Percentiles rank a stretch among this genome's conserved stretches.
These are phyloP conservation scores for Gymnoscelis rufifasciata DNA, from an alignment of 2,888 invertebrate genomes.

Conservation along the genomic window DNA sequence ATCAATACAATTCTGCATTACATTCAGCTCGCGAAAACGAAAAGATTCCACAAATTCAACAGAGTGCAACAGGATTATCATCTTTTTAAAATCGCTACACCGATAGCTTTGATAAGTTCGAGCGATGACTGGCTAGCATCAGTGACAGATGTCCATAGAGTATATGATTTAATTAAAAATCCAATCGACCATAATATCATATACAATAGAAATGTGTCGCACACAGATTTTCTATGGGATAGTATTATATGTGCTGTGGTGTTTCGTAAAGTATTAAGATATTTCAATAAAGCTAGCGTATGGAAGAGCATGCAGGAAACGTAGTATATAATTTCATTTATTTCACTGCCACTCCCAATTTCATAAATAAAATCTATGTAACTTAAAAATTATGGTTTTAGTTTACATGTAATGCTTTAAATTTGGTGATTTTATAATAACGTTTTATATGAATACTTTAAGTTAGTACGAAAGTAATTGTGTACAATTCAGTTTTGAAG, in stretches of 20 bases:
- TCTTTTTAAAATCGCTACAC: conserved; percentile 41
- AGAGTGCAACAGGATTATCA: conserved; percentile 36
- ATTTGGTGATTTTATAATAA: too few species aligned
- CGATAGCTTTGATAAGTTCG: conserved; percentile 53
- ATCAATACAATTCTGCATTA: conserved; percentile 57
- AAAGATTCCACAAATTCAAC: conserved; percentile 51
- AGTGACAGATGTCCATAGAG: conserved; percentile 43
- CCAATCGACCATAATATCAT: conserved; percentile 55
- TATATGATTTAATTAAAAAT: conserved; percentile 47
- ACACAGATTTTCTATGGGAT: conserved; percentile 59
- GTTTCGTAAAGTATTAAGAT: conserved; percentile 46
- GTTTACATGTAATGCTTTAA: too few species aligned
- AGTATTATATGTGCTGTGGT: conserved; percentile 38
- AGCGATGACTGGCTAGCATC: conserved; percentile 51
- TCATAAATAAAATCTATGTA: too few species aligned
- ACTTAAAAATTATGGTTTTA: too few species aligned
- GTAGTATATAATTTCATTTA: too few species aligned
- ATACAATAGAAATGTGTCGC: conserved; percentile 43
- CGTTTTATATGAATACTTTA: too few species aligned
- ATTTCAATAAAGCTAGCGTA: conserved; percentile 32
- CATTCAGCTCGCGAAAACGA: conserved; percentile 45
- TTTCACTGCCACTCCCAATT: too few species aligned
- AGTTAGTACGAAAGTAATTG: too few species aligned
- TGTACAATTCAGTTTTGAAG: too few species aligned
- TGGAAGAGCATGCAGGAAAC: too few species aligned